Evolutionary conservation across 2,797 vertebrate species (phyloP), one percentile per base, ranked within the genome.

Genomic region (Thunnus albacares): DNA sequence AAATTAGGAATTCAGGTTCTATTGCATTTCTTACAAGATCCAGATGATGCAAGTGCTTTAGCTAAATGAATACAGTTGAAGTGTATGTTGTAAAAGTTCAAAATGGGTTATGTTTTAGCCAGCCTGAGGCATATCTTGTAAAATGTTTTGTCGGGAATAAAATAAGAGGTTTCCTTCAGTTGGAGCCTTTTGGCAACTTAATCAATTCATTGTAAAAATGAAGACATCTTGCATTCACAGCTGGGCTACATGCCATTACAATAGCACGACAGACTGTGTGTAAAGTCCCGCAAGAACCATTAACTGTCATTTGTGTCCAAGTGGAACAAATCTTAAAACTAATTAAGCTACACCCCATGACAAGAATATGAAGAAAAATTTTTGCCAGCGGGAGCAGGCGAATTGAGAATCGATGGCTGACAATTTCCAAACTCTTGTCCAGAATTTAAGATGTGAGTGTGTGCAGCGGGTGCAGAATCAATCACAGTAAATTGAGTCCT

Each of bases 251-350:
- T 71, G 83, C 87, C 84, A 87, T 88, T 90, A 69, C 83, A 87
- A 85, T 58, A 87, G 83, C 81, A 77, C 82, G 59, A 84, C 92
- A 91, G 91, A 88, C 80, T 86, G 89, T 78, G 71, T 75, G 85
- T 79, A 87, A 81, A 92, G 72, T 92, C 91, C 89, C 92, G 80
- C 81, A 86, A 91, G 88, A 89, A 91, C 86, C 84, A 93, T 92
- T 94, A 91, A 84, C 86, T 88, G 86, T 91, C 83, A 83, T 93
- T 89, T 86, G 87, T 89, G 88, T 92, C 88, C 91, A 93, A 94
- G 88, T 92, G 87, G 92, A 94, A 90, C 92, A 91, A 90, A 91
- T 93, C 86, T 90, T 91, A 84, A 86, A 92, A 91, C 85, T 90
- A 93, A 93, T 94, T 93, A 93, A 92, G 86, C 71, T 74, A 80